Evolutionary conservation across 2,797 vertebrate species (phyloP).

Genomic region (Rhinichthys osculus): DNA sequence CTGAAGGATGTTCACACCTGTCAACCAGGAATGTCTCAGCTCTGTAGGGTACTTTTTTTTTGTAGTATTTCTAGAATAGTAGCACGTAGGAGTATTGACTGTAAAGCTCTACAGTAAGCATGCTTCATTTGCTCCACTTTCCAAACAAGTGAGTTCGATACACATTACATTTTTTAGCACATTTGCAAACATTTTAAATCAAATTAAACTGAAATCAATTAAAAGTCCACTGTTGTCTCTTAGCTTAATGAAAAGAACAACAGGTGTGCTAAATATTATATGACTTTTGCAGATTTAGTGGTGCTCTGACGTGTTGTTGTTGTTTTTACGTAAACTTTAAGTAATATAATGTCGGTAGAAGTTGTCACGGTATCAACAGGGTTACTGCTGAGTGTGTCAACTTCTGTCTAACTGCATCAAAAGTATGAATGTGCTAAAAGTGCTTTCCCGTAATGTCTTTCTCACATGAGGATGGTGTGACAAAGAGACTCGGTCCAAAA

Average conservation of each 20-base stretch:
- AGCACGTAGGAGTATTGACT: not conserved
- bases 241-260: constrained; percentile 16
- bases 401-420: constrained; percentile 48
- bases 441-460: constrained; percentile 58
- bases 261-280: constrained; percentile 7
- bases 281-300: not conserved
- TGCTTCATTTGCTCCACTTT: not conserved
- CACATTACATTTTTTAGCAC: not conserved
- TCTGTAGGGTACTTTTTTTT: constrained; percentile 13
- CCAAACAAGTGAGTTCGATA: not conserved
- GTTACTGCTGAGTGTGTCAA: not conserved
- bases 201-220: not conserved
- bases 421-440: constrained; percentile 50
- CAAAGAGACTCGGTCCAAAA: constrained; percentile 68
- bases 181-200: not conserved
- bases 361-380: not conserved
- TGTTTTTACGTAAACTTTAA: not conserved
- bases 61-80: not conserved
- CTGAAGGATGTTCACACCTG: constrained; percentile 52
- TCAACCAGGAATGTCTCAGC: constrained; percentile 36
- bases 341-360: not conserved
- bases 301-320: not conserved
- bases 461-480: constrained; percentile 59
- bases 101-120: not conserved
- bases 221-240: not conserved